These are phyloP conservation scores for Epirrita christyi DNA, from an alignment of 2,888 invertebrate species.

Conservation along the genomic window DNA sequence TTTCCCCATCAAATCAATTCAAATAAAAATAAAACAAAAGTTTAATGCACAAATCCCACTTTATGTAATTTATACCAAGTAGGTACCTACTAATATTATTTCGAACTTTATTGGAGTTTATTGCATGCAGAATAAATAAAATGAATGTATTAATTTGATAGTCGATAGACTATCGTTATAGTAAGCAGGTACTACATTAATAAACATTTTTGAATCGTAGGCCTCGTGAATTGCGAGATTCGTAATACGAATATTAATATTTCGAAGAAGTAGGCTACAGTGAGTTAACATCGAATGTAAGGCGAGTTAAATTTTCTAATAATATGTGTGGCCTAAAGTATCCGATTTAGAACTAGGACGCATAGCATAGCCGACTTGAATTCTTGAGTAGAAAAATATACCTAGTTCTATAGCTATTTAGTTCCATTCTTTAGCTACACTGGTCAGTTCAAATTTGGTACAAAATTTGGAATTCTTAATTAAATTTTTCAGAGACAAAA, in stretches of 20 bases:
- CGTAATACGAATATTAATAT: slow-evolving; percentile 33
- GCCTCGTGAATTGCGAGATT: slow-evolving; percentile 15
- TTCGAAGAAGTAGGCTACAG: slow-evolving; percentile 37
- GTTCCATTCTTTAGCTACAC: background rate
- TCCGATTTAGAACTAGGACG: slow-evolving; percentile 23
- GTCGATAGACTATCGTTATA: background rate
- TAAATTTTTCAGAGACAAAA: background rate
- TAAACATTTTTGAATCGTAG: slow-evolving; percentile 9
- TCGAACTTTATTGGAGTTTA: too few species aligned
- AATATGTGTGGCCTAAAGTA: slow-evolving; percentile 21
- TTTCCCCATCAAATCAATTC: background rate
- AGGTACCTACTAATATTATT: too few species aligned
- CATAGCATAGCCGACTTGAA: slow-evolving; percentile 24
- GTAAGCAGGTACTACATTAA: slow-evolving; percentile 9
- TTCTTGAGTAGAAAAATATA: slow-evolving; percentile 7
- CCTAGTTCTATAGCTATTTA: too few species aligned
- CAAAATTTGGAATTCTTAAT: background rate
- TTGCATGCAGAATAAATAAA: too few species aligned
- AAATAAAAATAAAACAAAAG: too few species aligned
- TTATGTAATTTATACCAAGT: too few species aligned
- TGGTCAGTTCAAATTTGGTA: background rate
- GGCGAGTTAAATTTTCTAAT: slow-evolving; percentile 38
- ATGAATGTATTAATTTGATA: too few species aligned
- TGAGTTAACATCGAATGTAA: slow-evolving; percentile 42
- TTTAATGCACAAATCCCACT: too few species aligned